These are phyloP conservation scores for Microhierax caerulescens DNA, from an alignment of 2,797 vertebrate species.

Conservation along the genomic window DNA sequence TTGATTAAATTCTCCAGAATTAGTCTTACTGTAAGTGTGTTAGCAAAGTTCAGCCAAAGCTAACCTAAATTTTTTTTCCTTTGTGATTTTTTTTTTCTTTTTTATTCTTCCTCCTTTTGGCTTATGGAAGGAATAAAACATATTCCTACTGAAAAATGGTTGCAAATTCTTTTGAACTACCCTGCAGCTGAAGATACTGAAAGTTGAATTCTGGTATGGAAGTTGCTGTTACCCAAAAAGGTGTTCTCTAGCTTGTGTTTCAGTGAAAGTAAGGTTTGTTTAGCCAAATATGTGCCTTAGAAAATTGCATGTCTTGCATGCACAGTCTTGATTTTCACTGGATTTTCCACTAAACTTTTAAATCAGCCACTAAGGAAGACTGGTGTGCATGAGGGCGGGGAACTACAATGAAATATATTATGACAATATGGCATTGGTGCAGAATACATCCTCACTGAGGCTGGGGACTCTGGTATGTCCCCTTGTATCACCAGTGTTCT, in stretches of 20 bases:
- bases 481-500: neutral
- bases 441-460: neutral
- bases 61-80: neutral
- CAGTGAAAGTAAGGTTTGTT: constrained; percentile 48
- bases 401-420: neutral
- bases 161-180: constrained; percentile 43
- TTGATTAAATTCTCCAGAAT: neutral
- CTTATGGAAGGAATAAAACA: constrained; percentile 44
- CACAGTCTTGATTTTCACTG: neutral
- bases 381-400: neutral
- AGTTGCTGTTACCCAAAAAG: constrained; percentile 3
- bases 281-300: neutral
- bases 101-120: neutral
- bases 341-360: constrained; percentile 22
- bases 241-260: constrained; percentile 38
- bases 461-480: neutral
- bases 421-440: neutral
- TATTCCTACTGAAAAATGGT: constrained; percentile 36
- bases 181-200: constrained; percentile 53
- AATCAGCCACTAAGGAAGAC: neutral
- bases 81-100: neutral
- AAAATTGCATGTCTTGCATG: constrained; percentile 47
- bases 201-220: constrained; percentile 47
- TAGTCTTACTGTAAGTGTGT: neutral
- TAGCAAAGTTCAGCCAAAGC: neutral